phyloP scores from a whole-genome alignment of 2,113 vertebrate genomes.

The Thamnophis sirtalis region DNA sequence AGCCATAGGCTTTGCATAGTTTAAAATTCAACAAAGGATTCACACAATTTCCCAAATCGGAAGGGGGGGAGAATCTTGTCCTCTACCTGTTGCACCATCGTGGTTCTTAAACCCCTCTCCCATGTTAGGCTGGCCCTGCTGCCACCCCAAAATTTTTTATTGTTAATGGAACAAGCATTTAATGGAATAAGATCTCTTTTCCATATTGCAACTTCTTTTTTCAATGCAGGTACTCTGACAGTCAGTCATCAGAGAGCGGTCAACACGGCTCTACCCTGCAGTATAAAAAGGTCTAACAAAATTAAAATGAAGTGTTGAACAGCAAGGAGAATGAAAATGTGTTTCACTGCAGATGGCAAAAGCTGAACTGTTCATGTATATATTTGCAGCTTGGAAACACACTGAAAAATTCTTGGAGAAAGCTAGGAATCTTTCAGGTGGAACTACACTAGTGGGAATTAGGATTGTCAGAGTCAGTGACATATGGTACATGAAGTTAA shows the following conservation, averaged over 20 bases:
- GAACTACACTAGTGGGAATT: not conserved
- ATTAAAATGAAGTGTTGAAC: not conserved
- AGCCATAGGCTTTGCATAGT: not conserved
- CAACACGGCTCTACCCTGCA: not conserved
- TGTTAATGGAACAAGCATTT: not conserved
- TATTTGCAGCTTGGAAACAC: not conserved
- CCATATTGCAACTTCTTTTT: not conserved
- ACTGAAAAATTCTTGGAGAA: not conserved
- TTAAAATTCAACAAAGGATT: not conserved
- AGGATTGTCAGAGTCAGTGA: not conserved
- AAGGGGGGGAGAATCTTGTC: not conserved
- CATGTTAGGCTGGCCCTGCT: not conserved
- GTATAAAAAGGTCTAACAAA: not conserved
- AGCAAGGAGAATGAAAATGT: slow-evolving; percentile 22
- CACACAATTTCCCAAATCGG: not conserved
- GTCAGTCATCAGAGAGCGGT: not conserved
- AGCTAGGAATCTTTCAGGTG: not conserved
- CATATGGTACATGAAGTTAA: not conserved
- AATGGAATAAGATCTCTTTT: not conserved
- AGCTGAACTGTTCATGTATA: not conserved
- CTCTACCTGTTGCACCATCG: not conserved
- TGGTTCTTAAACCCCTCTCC: not conserved
- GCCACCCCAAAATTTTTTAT: not conserved
- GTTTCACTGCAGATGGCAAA: slow-evolving; percentile 7
- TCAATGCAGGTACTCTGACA: not conserved